Base-by-base conservation (phyloP, 2,888 invertebrate genomes). In the Ennomos erosarius region DNA sequence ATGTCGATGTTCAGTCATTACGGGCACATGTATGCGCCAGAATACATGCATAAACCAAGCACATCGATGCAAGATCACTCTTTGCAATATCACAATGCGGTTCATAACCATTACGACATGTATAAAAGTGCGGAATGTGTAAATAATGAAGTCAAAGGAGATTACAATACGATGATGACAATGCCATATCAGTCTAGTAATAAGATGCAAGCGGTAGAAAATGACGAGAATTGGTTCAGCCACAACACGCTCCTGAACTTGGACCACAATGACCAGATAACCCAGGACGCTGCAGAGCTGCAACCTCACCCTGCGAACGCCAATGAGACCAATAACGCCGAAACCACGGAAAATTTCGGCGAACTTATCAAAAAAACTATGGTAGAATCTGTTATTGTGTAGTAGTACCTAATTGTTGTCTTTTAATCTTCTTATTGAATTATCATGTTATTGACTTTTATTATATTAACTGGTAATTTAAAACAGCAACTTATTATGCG, bases 341-440 rank as follows among this genome's bases (percentile, higher is more conserved):
- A 91, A 50, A 70, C 83, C 37, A 85, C 86, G 70, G 97, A 97
- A 76, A 97, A 97, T 85, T 97, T 98, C 79, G 97, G 97, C 53
- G 97, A 98, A 92, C 96, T 98, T 75, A 97, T 98, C 73, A 98
- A 97, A 87, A 97, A 98, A 88, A 96, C 97, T 65, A 97, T 98
- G 94, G 97, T 97, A 80, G 97, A 98, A 87, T 97, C 97, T 75
- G 97, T 97, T 75, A 96, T 96, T 75, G 96, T 96, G 91, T 97
- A 95, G 94, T 87, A 47, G 79, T 84, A n/a, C n/a, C n/a, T n/a
- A 82, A 81, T 78, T 87, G 86, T 90, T 88, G 85, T 90, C 76
- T 84, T 85, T 80, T 84, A 85, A 81, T 82, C 77, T 73, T 84
- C 82, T 79, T 81, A 82, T 77, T 81, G 63, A 79, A 79, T 80